Base-by-base conservation (phyloP, 2,113 vertebrate genomes). In the Callipepla squamata region DNA sequence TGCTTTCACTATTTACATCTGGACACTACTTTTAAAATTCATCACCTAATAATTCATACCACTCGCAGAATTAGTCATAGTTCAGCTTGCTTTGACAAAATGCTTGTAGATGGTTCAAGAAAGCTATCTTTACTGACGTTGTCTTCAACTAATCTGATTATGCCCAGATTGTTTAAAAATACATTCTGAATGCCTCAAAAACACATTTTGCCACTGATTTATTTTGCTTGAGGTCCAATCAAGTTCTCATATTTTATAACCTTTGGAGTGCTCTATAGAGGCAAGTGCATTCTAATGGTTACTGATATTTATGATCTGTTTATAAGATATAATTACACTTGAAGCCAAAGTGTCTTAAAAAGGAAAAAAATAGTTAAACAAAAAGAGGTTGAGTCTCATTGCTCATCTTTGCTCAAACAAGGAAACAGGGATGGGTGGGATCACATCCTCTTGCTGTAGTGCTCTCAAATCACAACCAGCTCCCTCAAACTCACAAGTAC, bases 1-100 rank as follows among this genome's bases (percentile, higher is more conserved):
- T 95, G 89, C 95, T 95, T 96, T 96, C 89, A 92, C 92, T 97
- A 94, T 97, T 97, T 98, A 97, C 95, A 97, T 97, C 94, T 98
- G 97, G 97, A 97, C 95, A 96, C 90, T 97, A 95, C 93, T 97
- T 98, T 97, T 94, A 96, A 97, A 97, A 96, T 96, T 92, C 94
- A 95, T 92, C 96, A 97, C 96, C 97, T 97, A 97, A 97, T 97
- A 97, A 97, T 93, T 97, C 90, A 96, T 87, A 96, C 51, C 59
- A 94, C 82, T 96, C 94, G 83, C 70, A 94, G 67, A 96, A 96
- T 97, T 97, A 94, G 85, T 96, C 86, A 96, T 67, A 95, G 95
- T 90, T 96, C 93, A 80, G 87, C 78, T 91, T 97, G 80, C 90
- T 96, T 94, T 96, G 82, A 97, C 88, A 96, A 96, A 97, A 96